Evolutionary conservation across 2,888 invertebrate species (phyloP).

Genomic region (Trilocha varians): DNA sequence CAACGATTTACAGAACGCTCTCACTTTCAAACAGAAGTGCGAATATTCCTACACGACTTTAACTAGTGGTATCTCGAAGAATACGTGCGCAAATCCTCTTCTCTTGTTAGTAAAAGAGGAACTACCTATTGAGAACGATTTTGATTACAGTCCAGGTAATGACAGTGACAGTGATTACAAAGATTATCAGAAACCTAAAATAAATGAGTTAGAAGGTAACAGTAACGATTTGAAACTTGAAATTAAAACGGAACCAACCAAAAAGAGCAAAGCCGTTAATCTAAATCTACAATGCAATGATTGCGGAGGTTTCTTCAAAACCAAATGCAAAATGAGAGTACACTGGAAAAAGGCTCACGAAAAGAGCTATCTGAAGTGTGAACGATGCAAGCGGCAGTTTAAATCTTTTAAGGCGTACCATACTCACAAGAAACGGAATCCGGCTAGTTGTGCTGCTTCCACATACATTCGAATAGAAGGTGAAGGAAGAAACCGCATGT

Average conservation of each 20-base stretch:
- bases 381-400: constrained; percentile 22
- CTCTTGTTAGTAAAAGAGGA: background rate
- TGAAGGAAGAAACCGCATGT: constrained; percentile 11
- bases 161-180: no score
- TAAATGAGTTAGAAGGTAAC: background rate
- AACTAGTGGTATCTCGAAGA: constrained; percentile 1
- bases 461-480: constrained; percentile 12
- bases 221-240: background rate
- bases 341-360: constrained; percentile 37
- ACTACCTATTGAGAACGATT: background rate
- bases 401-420: constrained; percentile 19
- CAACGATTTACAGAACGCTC: constrained; percentile 38
- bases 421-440: constrained; percentile 14
- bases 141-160: background rate
- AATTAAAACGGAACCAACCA: background rate
- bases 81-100: no score
- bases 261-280: constrained; percentile 24
- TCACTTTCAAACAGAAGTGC: constrained; percentile 48
- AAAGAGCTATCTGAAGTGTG: constrained; percentile 22
- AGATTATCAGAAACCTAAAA: no score
- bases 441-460: constrained; percentile 10
- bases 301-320: constrained; percentile 32
- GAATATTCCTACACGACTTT: constrained; percentile 36
- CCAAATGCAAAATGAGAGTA: constrained; percentile 36
- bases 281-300: constrained; percentile 36